Evolutionary conservation across 1,140 invertebrate genomes (phyloP), one percentile per base, ranked within the genome.

Genomic region (Drosophila guanche): DNA sequence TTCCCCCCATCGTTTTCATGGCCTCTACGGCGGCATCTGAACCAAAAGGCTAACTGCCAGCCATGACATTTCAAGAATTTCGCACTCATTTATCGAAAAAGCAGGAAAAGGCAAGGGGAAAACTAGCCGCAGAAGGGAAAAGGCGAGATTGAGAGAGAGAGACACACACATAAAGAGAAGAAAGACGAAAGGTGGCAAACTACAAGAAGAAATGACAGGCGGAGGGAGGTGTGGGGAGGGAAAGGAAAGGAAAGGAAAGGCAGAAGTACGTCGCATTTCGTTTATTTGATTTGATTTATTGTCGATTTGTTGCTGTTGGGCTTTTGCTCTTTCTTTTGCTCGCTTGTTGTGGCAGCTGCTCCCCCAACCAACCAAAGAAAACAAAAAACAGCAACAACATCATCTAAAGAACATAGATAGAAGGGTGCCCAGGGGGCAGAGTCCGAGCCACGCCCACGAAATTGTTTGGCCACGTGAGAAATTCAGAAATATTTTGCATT

Each of bases 41-140:
- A 77, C 57, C 62, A 27, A 58, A 50, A 63, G 80, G 76, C 71
- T 75, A 84, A 85, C 80, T 84, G 80, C 81, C 76, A 84, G 72
- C 80, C 80, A 72, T 85, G 80, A 84, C 80, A 84, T 84, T 84
- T 85, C 48, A 63, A 76, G 81, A 85, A 85, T 80, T 84, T 84
- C 76, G 67, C 76, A 84, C 76, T 76, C 76, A 67, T 79, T 76
- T 65, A 70, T 59, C 74, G 40, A 56, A 22, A 37, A 37, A 37
- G 33, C 33, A 23, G 52, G 23, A 40, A 59, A 62, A 23, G 3
- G 33, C 8, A 22, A n/a, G 6, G n/a, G n/a, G 14, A 53, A 37
- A 37, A 61, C 7, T 12, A 45, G 8, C 45, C 60, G 16, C 62
- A 59, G 40, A 29, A 63, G 20, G 22, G 25, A 29, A 20, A 62